Conservation (phyloP, 1,140 invertebrate species). For the Eumaeus atala region DNA sequence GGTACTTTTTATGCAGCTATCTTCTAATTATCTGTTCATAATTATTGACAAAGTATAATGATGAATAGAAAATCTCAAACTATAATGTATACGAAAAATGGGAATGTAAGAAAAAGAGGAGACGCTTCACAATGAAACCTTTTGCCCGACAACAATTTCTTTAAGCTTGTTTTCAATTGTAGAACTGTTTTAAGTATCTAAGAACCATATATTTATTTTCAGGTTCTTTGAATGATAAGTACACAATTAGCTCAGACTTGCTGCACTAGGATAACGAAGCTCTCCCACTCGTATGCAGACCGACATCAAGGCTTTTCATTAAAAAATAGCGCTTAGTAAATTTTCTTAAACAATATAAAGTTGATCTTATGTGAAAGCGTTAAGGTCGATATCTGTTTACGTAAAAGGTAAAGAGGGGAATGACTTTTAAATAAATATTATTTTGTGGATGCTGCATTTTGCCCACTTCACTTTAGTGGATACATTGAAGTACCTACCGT, state of each 20-base stretch:
- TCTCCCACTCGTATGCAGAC: conserved; percentile 52
- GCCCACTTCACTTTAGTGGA: conserved; percentile 46
- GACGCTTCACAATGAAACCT: too few relatives aligned
- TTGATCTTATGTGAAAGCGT: conserved; percentile 12
- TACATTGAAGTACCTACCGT: conserved; percentile 41
- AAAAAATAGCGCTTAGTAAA: conserved; percentile 31
- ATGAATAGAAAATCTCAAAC: too few relatives aligned
- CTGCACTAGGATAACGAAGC: conserved; percentile 58
- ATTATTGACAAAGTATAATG: too few relatives aligned
- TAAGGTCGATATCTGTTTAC: conserved; percentile 26
- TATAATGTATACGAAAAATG: too few relatives aligned
- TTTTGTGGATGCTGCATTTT: conserved; percentile 50
- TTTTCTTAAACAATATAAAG: conserved; percentile 23
- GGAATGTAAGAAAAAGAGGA: too few relatives aligned
- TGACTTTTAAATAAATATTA: conserved; percentile 35
- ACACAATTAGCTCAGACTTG: conserved; percentile 58
- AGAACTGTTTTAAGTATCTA: conserved; percentile 14
- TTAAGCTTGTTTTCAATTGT: not conserved
- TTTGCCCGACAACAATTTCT: too few relatives aligned
- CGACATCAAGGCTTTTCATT: conserved; percentile 39
- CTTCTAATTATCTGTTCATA: too few relatives aligned
- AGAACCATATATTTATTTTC: conserved; percentile 20
- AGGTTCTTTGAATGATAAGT: conserved; percentile 37
- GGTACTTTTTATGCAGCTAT: too few relatives aligned
- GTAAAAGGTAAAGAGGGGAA: conserved; percentile 13